Evolutionary conservation across 2,797 vertebrate genomes (phyloP), one percentile per base, ranked within the genome.

Genomic region (Tapirus indicus): DNA sequence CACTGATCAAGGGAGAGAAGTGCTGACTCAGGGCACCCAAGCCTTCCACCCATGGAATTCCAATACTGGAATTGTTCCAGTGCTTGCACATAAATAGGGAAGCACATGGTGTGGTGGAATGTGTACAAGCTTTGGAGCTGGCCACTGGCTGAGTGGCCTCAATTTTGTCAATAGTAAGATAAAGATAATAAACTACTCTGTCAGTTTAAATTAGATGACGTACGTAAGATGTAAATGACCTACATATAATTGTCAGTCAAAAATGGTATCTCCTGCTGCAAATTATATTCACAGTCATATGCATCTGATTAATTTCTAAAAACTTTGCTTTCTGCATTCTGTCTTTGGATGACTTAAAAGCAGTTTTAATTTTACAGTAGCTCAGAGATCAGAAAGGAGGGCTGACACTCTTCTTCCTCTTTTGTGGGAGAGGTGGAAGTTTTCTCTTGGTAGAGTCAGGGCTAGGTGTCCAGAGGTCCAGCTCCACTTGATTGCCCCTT

Each of bases 91-190:
- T 11, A 32, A 7, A 23, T 56, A 60, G 47, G 49, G 68, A 72
- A 54, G 47, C 44, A 23, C 7, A 23, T 25, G 9, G 25, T n/a
- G 7, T 91, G 60, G 75, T 2, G n/a, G 58, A 68, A 29, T 47
- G 41, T 38, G 20, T 71, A 9, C 21, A 47, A 74, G 20, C 21
- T 94, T 93, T 68, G 58, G 69, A 92, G 52, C 38, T 35, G 27
- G 47, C 32, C 47, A 44, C 4, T 79, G 66, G 56, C n/a, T 66
- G 74, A 88, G 14, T 62, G 35, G 29, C 32, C 38, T 88, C 62
- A 25, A 29, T 88, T 95, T 91, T 93, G 71, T 92, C 20, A 80
- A 11, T 82, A 92, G 32, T 44, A 77, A 83, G 54, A 64, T 84
- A 75, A 94, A 79, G 21, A 85, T 32, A 56, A 72, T 74, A 68